These are phyloP conservation scores for zebrafish (Danio rerio) DNA, from an alignment of 2,113 vertebrate species.

Conservation along the genomic window DNA sequence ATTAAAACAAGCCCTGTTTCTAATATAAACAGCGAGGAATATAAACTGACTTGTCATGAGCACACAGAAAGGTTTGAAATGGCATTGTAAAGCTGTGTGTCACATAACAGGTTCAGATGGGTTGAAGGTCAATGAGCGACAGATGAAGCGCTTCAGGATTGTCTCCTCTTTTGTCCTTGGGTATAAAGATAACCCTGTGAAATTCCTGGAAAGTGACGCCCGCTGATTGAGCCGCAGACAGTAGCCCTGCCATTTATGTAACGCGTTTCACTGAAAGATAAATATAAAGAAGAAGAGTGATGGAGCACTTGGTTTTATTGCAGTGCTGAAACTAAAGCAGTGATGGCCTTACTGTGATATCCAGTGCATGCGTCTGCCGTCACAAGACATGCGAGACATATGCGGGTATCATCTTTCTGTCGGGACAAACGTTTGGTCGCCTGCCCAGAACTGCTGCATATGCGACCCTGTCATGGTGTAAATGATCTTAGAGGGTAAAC, in stretches of 20 bases:
- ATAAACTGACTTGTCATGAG: no score
- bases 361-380: not conserved
- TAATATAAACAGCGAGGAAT: not conserved
- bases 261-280: constrained; percentile 5
- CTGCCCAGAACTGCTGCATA: not conserved
- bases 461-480: not conserved
- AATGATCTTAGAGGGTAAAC: constrained; percentile 12
- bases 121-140: not conserved
- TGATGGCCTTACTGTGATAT: constrained; percentile 11
- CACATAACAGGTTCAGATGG: not conserved
- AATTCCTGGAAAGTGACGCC: constrained; percentile 46
- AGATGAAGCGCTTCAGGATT: constrained; percentile 21
- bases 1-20: not conserved
- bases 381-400: constrained; percentile 10
- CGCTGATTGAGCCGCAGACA: constrained; percentile 46
- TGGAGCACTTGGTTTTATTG: not conserved
- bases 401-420: constrained; percentile 26
- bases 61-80: not conserved
- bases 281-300: not conserved
- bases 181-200: constrained; percentile 54
- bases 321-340: not conserved
- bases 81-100: not conserved
- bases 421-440: constrained; percentile 1
- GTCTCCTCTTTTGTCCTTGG: constrained; percentile 42
- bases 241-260: constrained; percentile 26